Base-by-base conservation (phyloP, 2,797 vertebrate species). In the Alca torda region DNA sequence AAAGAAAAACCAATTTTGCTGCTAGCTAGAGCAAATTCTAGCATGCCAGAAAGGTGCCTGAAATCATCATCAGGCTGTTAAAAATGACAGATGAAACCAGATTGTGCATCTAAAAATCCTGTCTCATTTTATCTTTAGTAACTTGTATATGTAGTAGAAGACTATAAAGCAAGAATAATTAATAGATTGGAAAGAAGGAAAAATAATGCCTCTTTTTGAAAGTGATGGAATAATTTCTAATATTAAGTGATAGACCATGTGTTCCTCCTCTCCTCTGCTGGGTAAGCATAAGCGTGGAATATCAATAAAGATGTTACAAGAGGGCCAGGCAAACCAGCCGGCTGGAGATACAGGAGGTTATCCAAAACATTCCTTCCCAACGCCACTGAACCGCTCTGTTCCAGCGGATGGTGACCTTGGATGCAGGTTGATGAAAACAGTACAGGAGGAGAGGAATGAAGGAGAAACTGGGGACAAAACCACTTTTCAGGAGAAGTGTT, bases 21-120 rank as follows among this genome's bases (percentile, higher is more conserved):
- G 65, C 51, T 93, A 87, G 90, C 89, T 93, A 67, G 65, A 94
- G 75, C 92, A 86, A 92, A 96, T 93, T 95, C 79, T 78, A 76
- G 41, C 80, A 39, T 0, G 10, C 61, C 54, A 81, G 82, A 87
- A 91, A 76, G 84, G 82, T 90, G 73, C 84, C 89, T 81, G 92
- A 95, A 94, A 94, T 89, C 87, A 85, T 87, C 67, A 91, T 65
- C 84, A 92, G 87, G 82, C 92, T 88, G 73, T 94, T 94, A 79
- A 93, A 96, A 95, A 93, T 84, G 87, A 96, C 79, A 84, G 93
- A 89, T 95, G 63, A 95, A 93, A 93, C 81, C 93, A 96, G 94
- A 92, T 51, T 92, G 87, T 82, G 88, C 86, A 77, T 91, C 79
- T 96, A 84, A 95, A 96, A 95, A 81, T 68, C 79, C 57, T 89